These are phyloP conservation scores for Centruroides sculpturatus DNA, from an alignment of 1,140 invertebrate genomes.

Conservation along the genomic window DNA sequence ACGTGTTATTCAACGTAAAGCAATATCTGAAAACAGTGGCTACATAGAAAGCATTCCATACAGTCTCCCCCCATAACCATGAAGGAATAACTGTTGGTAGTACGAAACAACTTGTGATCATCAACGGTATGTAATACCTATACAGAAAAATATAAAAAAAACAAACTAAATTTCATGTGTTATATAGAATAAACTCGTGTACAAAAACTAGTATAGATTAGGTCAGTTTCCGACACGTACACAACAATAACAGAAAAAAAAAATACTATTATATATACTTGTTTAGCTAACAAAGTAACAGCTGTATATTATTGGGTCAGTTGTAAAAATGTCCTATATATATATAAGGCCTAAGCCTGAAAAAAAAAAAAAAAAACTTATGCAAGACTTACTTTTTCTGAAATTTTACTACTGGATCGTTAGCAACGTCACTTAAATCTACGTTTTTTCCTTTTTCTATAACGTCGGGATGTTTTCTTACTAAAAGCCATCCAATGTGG, in stretches of 20 bases:
- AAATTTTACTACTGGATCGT: constrained; percentile 12
- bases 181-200: too few species aligned
- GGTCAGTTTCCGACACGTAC: too few species aligned
- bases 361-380: too few species aligned
- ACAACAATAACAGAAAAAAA: too few species aligned
- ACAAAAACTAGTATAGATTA: too few species aligned
- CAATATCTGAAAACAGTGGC: constrained; percentile 63
- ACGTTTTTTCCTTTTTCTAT: constrained; percentile 6
- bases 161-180: too few species aligned
- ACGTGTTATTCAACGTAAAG: constrained; percentile 29
- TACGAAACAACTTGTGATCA: constrained; percentile 67
- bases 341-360: constrained; percentile 46
- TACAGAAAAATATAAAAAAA: too few species aligned
- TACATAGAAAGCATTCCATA: constrained; percentile 44
- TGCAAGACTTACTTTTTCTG: constrained; percentile 3
- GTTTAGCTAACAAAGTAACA: too few species aligned
- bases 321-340: too few species aligned
- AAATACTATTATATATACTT: too few species aligned
- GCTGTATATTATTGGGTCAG: too few species aligned
- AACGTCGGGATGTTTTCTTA: constrained; percentile 55
- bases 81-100: constrained; percentile 70
- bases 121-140: constrained; percentile 61
- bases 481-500: constrained; percentile 63
- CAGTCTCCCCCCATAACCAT: constrained; percentile 67
- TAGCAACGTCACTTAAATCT: constrained; percentile 1